Conservation (phyloP, 2,888 invertebrate species). For the Nemurella pictetii region DNA sequence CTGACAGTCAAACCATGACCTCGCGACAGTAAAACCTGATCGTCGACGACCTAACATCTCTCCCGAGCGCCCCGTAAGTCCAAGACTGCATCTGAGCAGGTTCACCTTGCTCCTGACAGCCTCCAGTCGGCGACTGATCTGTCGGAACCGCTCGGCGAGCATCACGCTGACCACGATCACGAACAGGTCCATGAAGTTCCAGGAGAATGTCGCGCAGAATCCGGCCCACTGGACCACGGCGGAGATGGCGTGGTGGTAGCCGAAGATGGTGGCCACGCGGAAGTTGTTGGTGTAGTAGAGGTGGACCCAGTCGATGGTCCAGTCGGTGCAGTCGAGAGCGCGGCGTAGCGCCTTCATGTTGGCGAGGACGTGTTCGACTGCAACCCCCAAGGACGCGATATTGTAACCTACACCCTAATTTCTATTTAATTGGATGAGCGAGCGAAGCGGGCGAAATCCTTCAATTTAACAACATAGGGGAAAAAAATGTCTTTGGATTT, state of each 20-base stretch:
- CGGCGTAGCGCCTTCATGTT: constrained; percentile 11
- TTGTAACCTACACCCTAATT: background rate
- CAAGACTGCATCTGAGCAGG: background rate
- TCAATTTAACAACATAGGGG: no score
- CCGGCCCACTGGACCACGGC: constrained; percentile 36
- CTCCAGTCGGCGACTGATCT: constrained; percentile 53
- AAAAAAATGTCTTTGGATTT: no score
- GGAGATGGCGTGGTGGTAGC: background rate
- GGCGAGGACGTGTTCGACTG: constrained; percentile 8
- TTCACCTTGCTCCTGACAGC: constrained; percentile 23
- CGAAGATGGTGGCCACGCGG: background rate
- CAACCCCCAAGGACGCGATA: background rate
- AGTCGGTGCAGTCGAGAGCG: background rate
- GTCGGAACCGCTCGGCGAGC: constrained; percentile 65
- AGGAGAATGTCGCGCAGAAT: constrained; percentile 42
- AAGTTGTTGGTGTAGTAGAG: constrained; percentile 19
- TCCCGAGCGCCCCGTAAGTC: background rate
- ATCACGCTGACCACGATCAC: constrained; percentile 46
- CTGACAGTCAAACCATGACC: no score
- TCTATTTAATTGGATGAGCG: no score
- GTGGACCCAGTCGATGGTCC: background rate
- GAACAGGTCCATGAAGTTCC: constrained; percentile 48
- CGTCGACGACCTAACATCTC: background rate
- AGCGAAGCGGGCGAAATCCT: no score
- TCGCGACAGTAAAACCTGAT: background rate